Base-by-base conservation (phyloP, 2,888 invertebrate species). In the Melanostoma mellinum region DNA sequence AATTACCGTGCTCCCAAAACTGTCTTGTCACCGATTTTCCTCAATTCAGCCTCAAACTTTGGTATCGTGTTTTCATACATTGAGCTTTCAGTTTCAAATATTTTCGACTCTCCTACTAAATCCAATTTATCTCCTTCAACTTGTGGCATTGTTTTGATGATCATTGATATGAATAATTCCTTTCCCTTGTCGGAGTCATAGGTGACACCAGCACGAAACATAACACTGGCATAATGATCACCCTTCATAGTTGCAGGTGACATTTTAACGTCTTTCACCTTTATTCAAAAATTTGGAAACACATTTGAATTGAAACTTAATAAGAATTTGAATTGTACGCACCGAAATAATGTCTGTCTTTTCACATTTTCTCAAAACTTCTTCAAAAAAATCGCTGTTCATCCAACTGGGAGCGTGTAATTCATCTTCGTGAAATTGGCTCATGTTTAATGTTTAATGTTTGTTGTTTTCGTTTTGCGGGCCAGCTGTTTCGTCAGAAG, bases 141-240 rank as follows among this genome's bases (percentile, higher is more conserved):
- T 10, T 87, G 85, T 0, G 89, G 89, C 87, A 89, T 87, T 2
- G 88, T 88, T 65, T 89, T 89, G 3, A 89, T 85, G 9, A 89
- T 87, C 67, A 46, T 75, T 65, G 88, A 79, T 46, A 20, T 61
- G 1, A 46, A 36, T 3, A 2, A 6, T 9, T 9, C 46, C 9
- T 61, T 46, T 32, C 10, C 10, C 6, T 35, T 20, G 0, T 30
- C 5, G 5, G 58, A 40, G 36, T 58, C 42, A 3, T 53, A 60
- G 4, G n/a, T 40, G 1, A 86, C 77, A 6, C 0, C 44, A 1
- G 78, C 86, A 3, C 87, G 85, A 53, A 86, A 87, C 86, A 87
- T 87, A 32, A 87, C 53, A 60, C 87, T 87, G 0, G 85, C 86
- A 69, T 85, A 87, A 36, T 87, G 87, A 75, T 87, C 87, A 0